phyloP scores from a whole-genome alignment of 2,797 vertebrate species.

The Anabacerthia variegaticeps region DNA sequence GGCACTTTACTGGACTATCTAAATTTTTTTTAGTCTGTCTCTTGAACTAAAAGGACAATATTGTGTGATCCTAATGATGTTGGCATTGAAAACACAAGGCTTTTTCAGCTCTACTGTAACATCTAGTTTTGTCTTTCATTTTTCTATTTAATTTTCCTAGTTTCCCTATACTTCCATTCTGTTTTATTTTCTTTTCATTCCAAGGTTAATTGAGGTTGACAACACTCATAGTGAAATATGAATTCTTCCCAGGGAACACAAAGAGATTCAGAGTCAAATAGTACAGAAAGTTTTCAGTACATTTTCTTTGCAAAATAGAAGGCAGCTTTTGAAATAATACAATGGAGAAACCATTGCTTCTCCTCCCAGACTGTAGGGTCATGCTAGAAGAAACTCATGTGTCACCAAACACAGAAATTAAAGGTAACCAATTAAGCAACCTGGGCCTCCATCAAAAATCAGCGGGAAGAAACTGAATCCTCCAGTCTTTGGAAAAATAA shows the following conservation, averaged over 20 bases:
- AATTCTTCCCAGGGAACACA: not conserved
- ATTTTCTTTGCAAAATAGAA: not conserved
- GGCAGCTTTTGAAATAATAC: not conserved
- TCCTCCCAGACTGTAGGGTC: not conserved
- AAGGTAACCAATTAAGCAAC: not conserved
- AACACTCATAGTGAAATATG: not conserved
- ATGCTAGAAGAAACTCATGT: not conserved
- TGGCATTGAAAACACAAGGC: not conserved
- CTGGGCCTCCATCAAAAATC: not conserved
- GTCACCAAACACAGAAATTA: not conserved
- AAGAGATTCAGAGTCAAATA: not conserved
- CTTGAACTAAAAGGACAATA: not conserved
- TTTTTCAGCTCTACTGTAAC: not conserved
- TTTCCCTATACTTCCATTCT: not conserved
- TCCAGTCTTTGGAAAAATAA: not conserved
- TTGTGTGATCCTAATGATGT: not conserved
- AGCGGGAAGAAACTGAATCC: not conserved
- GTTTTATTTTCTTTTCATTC: not conserved
- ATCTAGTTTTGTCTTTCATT: not conserved
- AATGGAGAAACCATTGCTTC: not conserved
- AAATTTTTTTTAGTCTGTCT: not conserved
- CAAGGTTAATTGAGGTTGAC: conserved; percentile 1
- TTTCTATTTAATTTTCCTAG: not conserved
- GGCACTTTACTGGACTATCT: not conserved
- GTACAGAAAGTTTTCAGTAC: not conserved